Evolutionary conservation across 1,140 invertebrate genomes (phyloP).

Genomic region (Hylaeus anthracinus): DNA sequence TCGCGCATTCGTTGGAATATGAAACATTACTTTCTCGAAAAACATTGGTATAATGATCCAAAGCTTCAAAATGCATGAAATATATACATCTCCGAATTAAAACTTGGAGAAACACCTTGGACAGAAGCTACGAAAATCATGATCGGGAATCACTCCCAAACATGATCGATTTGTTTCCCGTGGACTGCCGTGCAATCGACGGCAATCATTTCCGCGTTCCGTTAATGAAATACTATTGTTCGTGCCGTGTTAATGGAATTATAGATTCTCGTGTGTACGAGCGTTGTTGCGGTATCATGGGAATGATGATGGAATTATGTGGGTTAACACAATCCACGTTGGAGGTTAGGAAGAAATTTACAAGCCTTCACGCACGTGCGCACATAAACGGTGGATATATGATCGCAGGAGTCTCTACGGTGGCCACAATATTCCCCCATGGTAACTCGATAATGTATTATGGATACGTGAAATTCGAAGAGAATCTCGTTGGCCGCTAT

Average conservation of each 20-base stretch:
- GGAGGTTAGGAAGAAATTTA: constrained; percentile 64
- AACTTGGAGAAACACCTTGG: no score
- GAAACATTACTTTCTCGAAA: constrained; percentile 6
- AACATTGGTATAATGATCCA: no score
- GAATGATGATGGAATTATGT: constrained; percentile 64
- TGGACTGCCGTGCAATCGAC: neutral
- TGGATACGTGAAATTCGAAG: constrained; percentile 66
- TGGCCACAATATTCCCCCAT: constrained; percentile 66
- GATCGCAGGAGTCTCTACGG: constrained; percentile 53
- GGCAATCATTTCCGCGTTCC: constrained; percentile 9
- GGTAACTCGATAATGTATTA: constrained; percentile 68
- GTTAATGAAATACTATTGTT: constrained; percentile 19
- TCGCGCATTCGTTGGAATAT: constrained; percentile 9
- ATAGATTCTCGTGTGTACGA: constrained; percentile 48
- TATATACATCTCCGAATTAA: no score
- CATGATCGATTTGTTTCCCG: neutral
- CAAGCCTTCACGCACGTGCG: constrained; percentile 55
- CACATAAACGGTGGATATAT: constrained; percentile 50
- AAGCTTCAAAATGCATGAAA: no score
- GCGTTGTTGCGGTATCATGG: constrained; percentile 59
- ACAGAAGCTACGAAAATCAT: no score
- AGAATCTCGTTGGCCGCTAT: constrained; percentile 53
- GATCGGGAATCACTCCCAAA: no score
- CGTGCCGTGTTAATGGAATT: constrained; percentile 39
- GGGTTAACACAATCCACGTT: constrained; percentile 63